Evolutionary conservation across 1,140 invertebrate species (phyloP), one percentile per base, ranked within the genome.

Genomic region (Drosophila paulistorum): DNA sequence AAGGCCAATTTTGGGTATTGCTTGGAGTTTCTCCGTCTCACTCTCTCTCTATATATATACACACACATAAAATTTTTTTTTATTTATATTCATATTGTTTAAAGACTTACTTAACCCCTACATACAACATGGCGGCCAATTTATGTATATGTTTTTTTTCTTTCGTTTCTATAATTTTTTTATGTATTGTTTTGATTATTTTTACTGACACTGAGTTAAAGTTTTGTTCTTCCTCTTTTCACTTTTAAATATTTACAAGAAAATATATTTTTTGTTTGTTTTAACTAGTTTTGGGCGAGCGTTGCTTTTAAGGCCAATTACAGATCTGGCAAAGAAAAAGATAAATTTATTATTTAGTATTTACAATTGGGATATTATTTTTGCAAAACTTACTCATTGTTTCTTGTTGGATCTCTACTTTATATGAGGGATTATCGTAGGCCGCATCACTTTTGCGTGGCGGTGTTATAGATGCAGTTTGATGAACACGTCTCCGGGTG

Each of bases 401-500:
- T 93, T 97, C 96, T 94, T 97, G 96, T 93, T 97, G 96, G 93
- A 97, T 95, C 93, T 97, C 96, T 93, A 98, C 96, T 95, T 98
- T 98, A 94, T 98, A 98, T 82, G 97, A 97, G 64, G 97, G 97
- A 94, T 98, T 98, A 92, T 98, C 97, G 90, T 98, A 98, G 51
- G 97, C 96, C 7, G 97, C 80, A 70, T 90, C 85, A 76, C 82
- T 93, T 90, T 93, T 83, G 86, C 93, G 87, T 45, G 93, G 93
- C 14, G 93, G 93, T 71, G 94, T 95, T 67, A 96, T 95, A 55
- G 95, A 93, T 41, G 94, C 94, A 57, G 94, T 95, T 65, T 94
- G 93, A 70, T 95, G 94, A 41, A 94, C 93, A 74, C 97, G 95
- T 82, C 96, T 94, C 79, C 95, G 94, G 81, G 97, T 94, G 17